Percentiles rank a stretch among this genome's conserved stretches.
These are phyloP conservation scores for Pavo muticus DNA, from an alignment of 2,113 vertebrate genomes.

Conservation along the genomic window DNA sequence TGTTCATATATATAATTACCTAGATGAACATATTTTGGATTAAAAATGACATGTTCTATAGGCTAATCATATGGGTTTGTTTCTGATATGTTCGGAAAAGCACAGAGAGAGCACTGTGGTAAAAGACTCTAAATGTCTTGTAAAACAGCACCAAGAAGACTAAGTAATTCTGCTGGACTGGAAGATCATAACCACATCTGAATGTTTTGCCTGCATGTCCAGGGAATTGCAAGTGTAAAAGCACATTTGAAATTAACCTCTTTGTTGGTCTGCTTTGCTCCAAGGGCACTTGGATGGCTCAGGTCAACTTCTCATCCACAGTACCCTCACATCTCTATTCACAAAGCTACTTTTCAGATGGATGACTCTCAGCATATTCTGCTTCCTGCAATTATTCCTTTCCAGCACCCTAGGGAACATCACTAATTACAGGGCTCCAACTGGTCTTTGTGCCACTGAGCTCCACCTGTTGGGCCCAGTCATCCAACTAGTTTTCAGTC, in stretches of 20 bases:
- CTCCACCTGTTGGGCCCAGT: rapidly evolving
- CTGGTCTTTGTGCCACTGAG: neutral
- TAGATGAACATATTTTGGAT: neutral
- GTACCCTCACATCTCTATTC: neutral
- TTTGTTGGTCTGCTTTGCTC: neutral
- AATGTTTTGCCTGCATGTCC: neutral
- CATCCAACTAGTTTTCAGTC: neutral
- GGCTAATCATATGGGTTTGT: neutral
- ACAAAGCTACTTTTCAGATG: neutral
- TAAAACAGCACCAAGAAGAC: neutral
- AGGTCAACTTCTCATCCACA: neutral
- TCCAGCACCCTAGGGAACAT: neutral
- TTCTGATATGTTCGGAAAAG: neutral
- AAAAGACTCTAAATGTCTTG: neutral
- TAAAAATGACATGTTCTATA: neutral
- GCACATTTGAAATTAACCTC: neutral
- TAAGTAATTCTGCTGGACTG: neutral
- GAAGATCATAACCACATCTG: neutral
- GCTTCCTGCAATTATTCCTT: neutral
- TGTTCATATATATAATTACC: neutral
- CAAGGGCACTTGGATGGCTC: neutral
- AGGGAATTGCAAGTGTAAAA: neutral
- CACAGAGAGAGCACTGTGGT: neutral
- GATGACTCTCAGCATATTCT: neutral
- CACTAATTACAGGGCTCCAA: neutral